Base-by-base conservation (phyloP, 1,140 invertebrate genomes). In the Orchestia grillus region DNA sequence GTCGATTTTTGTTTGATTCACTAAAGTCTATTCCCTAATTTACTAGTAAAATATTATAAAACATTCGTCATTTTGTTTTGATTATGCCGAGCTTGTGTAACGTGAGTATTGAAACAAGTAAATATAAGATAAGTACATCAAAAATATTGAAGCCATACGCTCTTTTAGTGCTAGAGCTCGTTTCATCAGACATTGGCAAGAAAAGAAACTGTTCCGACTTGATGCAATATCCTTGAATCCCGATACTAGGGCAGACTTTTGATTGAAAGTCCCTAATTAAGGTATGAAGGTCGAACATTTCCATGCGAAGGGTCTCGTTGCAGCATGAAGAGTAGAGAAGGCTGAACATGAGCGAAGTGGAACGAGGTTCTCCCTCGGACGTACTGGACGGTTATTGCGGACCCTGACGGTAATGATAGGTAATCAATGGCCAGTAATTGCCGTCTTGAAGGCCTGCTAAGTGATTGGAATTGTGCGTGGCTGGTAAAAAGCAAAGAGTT, bases 371-470 rank as follows among this genome's bases (percentile, higher is more conserved):
- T 91, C 88, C 41, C 41, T 91, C 11, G 6, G 88, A 91, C 88
- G 41, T 42, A 91, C 88, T 91, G 41, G 88, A 44, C 41, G 41
- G 88, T 91, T 43, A 91, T 91, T 42, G 88, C 88, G 42, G 88
- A 28, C 88, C 44, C 28, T 43, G 44, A 36, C 15, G 11, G 44
- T 91, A 42, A 91, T 91, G 88, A 6, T 44, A 43, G 41, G 44
- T 44, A 91, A 91, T 91, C 88, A 91, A 28, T 43, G 41, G 19
- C 41, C 42, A 91, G 88, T 91, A 43, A 91, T 44, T 91, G 88
- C 88, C 41, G 88, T 91, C 41, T 44, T 43, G 44, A 91, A 91
- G 88, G 88, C 44, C 88, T 91, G 88, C 44, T 91, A 91, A 91
- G 88, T 91, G 88, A 91, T 91, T 91, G 28, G 88, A 44, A 91